Evolutionary conservation across 2,888 invertebrate genomes (phyloP).

Genomic region (Amphiduros pacificus): DNA sequence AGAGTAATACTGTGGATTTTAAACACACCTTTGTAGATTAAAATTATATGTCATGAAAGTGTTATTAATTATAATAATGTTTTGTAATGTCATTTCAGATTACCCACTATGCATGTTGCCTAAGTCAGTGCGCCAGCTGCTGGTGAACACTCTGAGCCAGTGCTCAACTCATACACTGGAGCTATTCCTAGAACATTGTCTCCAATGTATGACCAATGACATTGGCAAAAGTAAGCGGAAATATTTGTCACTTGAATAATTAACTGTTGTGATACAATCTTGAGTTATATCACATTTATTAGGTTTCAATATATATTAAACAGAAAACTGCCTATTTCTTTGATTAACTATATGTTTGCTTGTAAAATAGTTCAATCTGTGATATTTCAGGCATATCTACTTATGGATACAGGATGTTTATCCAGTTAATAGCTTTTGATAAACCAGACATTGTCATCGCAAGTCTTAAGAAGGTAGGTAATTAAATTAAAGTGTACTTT

Average conservation of each 20-base stretch:
- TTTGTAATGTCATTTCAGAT: constrained; percentile 27
- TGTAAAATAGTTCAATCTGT: background rate
- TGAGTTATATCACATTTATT: background rate
- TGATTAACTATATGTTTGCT: background rate
- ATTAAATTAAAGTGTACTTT: no score
- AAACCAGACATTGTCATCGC: constrained; percentile 47
- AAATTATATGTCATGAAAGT: no score
- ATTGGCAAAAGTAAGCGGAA: constrained; percentile 44
- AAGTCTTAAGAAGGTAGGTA: constrained; percentile 36
- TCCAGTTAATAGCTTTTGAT: constrained; percentile 51
- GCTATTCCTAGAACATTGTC: constrained; percentile 52
- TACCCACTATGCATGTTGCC: constrained; percentile 48
- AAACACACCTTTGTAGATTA: no score
- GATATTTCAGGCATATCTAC: constrained; percentile 42
- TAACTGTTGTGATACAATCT: background rate
- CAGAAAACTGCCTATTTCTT: background rate
- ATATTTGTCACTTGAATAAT: background rate
- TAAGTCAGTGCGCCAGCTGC: constrained; percentile 38
- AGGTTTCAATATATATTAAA: background rate
- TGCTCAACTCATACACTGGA: constrained; percentile 45
- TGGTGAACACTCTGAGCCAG: constrained; percentile 45
- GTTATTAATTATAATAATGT: no score
- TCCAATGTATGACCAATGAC: constrained; percentile 50
- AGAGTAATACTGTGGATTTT: no score
- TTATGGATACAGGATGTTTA: constrained; percentile 55